Evolutionary conservation across 2,888 invertebrate species (phyloP).

Genomic region (Brachyopa scutellaris): DNA sequence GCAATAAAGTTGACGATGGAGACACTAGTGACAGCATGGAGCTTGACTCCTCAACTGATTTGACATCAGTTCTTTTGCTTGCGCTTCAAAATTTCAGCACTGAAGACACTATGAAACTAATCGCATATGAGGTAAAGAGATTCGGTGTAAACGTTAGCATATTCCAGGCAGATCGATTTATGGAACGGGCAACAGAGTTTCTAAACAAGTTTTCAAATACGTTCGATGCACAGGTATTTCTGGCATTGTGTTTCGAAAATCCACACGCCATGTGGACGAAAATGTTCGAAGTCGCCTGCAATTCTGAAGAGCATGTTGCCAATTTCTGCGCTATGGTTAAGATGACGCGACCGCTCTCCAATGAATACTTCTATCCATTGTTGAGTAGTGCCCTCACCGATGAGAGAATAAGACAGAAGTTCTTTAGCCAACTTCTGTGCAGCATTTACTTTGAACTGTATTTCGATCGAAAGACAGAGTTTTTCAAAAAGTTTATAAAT

Average conservation of each 20-base stretch:
- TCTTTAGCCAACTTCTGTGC: constrained; percentile 75
- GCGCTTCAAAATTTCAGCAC: constrained; percentile 74
- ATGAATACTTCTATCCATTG: constrained; percentile 73
- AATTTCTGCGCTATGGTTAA: constrained; percentile 74
- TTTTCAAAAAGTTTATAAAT: constrained; percentile 76
- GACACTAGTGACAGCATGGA: constrained; percentile 58
- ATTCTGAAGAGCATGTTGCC: constrained; percentile 73
- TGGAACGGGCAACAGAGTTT: constrained; percentile 74
- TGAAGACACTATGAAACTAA: constrained; percentile 73
- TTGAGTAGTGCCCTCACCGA: constrained; percentile 72
- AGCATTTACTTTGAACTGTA: constrained; percentile 75
- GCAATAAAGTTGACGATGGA: constrained; percentile 7
- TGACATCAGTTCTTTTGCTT: constrained; percentile 72
- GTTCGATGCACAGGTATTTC: constrained; percentile 75
- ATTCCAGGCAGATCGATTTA: constrained; percentile 71
- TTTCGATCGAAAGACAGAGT: constrained; percentile 75
- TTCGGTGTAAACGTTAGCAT: constrained; percentile 73
- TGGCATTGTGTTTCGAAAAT: constrained; percentile 76
- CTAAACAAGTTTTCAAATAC: constrained; percentile 75
- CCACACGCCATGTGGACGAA: constrained; percentile 75
- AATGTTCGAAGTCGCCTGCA: constrained; percentile 75
- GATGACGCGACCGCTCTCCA: constrained; percentile 73
- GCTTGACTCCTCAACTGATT: constrained; percentile 48
- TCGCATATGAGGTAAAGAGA: constrained; percentile 73
- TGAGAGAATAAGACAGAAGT: constrained; percentile 70